Base-by-base conservation (phyloP, 2,113 vertebrate genomes). In the Ellobius talpinus region DNA sequence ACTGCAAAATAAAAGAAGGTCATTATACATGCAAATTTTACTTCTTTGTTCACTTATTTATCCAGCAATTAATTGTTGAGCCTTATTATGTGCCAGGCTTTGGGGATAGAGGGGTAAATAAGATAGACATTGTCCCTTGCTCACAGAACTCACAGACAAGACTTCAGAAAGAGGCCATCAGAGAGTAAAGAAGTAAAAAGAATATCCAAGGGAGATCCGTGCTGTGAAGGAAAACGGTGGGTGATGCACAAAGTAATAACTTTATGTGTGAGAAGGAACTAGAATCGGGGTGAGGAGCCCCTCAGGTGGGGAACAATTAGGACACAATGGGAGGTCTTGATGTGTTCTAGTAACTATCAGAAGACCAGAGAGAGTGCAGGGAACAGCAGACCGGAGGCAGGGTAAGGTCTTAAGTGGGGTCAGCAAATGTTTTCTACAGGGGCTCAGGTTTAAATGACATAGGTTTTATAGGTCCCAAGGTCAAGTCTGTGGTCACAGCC, bases 1-100 rank as follows among this genome's bases (percentile, higher is more conserved):
- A 92, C 50, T 92, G 33, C 39, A 87, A 92, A 94, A 90, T 92
- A 58, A 96, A 97, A 97, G 14, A 89, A 89, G 66, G 39, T 63
- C 81, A 81, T 90, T 90, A 52, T 42, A 82, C 65, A 84, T 45
- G 42, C 50, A 91, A 63, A 79, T 68, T 89, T 92, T 31, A 87
- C 21, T 87, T 94, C 77, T 68, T 50, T 52, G 50, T 96, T 87
- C 72, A 97, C 92, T 86, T 94, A 89, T 82, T 91, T 33, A 89
- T 78, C 91, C 31, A 42, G 50, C 78, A 61, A 79, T 73, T 96
- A 89, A 88, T 93, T 94, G 79, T 65, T 42, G n/a, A 90, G 55
- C 50, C 29, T 68, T 93, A 81, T 52, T 66, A 81, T 29, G 39
- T 86, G 58, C 24, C 45, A 66, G 90, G 58, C 8, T 86, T 36